These are phyloP conservation scores for Neotoxoptera formosana DNA, from an alignment of 1,140 invertebrate species.

Conservation along the genomic window DNA sequence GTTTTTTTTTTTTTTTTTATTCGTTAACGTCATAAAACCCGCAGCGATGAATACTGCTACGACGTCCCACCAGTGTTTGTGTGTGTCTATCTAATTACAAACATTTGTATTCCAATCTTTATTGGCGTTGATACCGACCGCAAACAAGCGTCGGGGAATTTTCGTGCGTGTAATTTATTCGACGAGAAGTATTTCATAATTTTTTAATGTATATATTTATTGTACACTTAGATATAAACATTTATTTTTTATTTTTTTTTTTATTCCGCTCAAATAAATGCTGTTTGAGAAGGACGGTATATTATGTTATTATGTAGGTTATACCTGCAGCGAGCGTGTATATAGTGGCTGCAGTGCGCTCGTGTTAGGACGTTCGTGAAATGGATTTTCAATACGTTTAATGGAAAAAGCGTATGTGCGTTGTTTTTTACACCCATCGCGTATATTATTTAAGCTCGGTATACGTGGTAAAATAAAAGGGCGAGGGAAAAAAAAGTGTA, in stretches of 20 bases:
- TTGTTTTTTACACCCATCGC: constrained; percentile 39
- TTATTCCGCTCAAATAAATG: neutral
- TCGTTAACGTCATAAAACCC: constrained; percentile 25
- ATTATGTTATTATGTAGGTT: neutral
- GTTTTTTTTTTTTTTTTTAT: neutral
- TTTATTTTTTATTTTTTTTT: neutral
- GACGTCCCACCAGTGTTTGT: neutral
- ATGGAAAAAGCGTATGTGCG: constrained; percentile 31
- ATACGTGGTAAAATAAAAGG: constrained; percentile 50
- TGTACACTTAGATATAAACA: neutral
- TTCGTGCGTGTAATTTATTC: neutral
- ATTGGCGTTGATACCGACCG: constrained; percentile 8
- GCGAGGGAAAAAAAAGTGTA: constrained; percentile 52
- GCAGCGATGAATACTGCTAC: constrained; percentile 16
- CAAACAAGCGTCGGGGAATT: neutral
- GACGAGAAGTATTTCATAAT: neutral
- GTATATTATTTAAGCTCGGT: constrained; percentile 51
- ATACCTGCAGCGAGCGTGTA: neutral
- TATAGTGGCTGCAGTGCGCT: neutral
- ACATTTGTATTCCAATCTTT: constrained; percentile 29
- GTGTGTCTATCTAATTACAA: constrained; percentile 3
- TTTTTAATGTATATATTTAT: neutral
- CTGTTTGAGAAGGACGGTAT: too few relatives aligned
- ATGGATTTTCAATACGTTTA: constrained; percentile 56
- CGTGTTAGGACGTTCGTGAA: constrained; percentile 17